phyloP scores from a whole-genome alignment of 2,797 vertebrate genomes.

The Decapterus maruadsi region DNA sequence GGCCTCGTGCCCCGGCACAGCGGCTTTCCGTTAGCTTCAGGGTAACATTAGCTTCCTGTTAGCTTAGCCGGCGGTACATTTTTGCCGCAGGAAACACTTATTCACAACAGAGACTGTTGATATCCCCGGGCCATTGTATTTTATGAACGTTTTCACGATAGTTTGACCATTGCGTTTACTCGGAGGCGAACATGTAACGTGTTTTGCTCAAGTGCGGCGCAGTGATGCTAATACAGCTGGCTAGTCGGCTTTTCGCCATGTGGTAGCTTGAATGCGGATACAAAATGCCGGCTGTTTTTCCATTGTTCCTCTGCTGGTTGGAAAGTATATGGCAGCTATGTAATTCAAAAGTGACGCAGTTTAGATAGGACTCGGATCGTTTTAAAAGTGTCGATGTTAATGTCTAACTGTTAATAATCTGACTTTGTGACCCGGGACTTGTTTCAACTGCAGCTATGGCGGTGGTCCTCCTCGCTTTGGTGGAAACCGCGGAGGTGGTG shows the following conservation, averaged over 20 bases:
- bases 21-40: conserved; percentile 47
- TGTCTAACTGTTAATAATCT: accelerated
- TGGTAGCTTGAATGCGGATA: conserved; percentile 73
- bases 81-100: accelerated
- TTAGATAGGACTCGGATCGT: accelerated
- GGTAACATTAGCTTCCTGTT: conserved; percentile 17
- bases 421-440: neutral
- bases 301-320: conserved; percentile 80
- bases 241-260: conserved; percentile 76
- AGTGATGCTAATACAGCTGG: conserved; percentile 33
- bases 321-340: conserved; percentile 77
- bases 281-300: conserved; percentile 86
- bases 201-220: accelerated
- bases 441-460: conserved; percentile 82
- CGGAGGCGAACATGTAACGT: too few species aligned
- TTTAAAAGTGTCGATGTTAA: neutral
- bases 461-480: conserved; percentile 94
- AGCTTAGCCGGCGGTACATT: neutral
- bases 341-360: conserved; percentile 63
- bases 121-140: accelerated
- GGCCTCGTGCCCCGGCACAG: conserved; percentile 75
- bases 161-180: neutral
- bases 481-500: conserved; percentile 86
- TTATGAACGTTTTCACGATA: accelerated
- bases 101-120: accelerated